Evolutionary conservation across 2,113 vertebrate genomes (phyloP), one percentile per base, ranked within the genome.

Genomic region (Ploceus nigricollis): DNA sequence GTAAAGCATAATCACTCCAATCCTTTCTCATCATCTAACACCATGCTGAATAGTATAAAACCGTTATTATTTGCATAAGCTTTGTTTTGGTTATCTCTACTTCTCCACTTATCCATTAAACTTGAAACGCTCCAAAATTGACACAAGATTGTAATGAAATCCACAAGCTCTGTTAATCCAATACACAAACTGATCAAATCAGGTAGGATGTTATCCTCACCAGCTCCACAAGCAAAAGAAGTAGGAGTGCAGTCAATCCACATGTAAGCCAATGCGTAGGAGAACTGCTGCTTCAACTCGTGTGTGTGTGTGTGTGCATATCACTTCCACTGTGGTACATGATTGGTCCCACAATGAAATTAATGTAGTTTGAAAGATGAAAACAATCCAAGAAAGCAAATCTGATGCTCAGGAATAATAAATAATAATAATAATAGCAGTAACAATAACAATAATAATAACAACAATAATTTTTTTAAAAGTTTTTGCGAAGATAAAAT

Each of bases 301-400:
- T n/a, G 3, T 11, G 6, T 31, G 3, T 11, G 6, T 31, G 3
- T 11, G 7, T 28, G 1, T 18, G 13, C 1, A 0, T 35, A 20
- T 18, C 50, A 72, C 23, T 76, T 79, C 47, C 9, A 57, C 0
- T n/a, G n/a, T n/a, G 15, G 15, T 21, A 3, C 9, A 56, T 23
- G 15, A 57, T 1, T 48, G 30, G 28, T 75, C 28, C 73, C 11
- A 45, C 28, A 50, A 44, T 5, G 5, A 86, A 75, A 75, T 24
- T 53, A 23, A 35, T 20, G 10, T 25, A 9, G 2, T 54, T 33
- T 73, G 22, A 78, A 87, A 82, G n/a, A 28, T 57, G 18, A 27
- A 70, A 87, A 81, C 15, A 81, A 53, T 13, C 6, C 31, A 70
- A 23, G 9, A 91, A 48, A 90, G 35, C 13, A 65, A 93, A 72